These are phyloP conservation scores for Cyclina sinensis DNA, from an alignment of 1,140 invertebrate species.

Conservation along the genomic window DNA sequence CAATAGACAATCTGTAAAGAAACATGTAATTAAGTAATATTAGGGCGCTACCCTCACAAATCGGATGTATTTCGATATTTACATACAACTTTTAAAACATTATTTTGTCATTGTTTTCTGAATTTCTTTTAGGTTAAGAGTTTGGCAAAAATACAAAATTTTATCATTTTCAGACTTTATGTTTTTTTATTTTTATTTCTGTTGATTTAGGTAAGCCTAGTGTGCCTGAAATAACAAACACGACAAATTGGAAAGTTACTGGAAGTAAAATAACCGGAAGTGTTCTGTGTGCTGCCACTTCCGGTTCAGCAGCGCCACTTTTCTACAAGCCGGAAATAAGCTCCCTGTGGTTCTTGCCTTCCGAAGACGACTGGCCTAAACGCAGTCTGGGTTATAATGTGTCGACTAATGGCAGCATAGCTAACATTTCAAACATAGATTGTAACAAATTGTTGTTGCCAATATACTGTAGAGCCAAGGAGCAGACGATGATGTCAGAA, in stretches of 20 bases:
- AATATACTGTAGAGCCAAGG: background rate
- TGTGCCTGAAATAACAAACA: background rate
- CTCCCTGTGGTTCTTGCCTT: background rate
- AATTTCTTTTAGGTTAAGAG: too few species aligned
- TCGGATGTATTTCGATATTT: too few species aligned
- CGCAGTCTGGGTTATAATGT: background rate
- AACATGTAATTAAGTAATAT: too few species aligned
- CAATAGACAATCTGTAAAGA: too few species aligned
- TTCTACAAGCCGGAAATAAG: background rate
- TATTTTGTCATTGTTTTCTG: too few species aligned
- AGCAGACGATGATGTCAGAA: background rate
- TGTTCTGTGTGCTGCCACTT: background rate
- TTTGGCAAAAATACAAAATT: too few species aligned
- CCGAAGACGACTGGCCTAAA: background rate
- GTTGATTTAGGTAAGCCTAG: background rate
- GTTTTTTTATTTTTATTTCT: too few species aligned
- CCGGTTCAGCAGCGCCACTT: background rate
- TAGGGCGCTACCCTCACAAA: too few species aligned
- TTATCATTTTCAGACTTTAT: too few species aligned
- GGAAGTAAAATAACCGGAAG: slow-evolving; percentile 2
- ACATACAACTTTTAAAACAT: too few species aligned
- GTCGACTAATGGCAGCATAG: background rate
- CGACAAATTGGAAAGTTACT: background rate
- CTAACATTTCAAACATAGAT: background rate
- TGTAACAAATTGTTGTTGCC: background rate